Percentiles rank a stretch among this genome's conserved stretches.
phyloP scores from a whole-genome alignment of 1,140 invertebrate genomes.

The Dreissena rostriformis region DNA sequence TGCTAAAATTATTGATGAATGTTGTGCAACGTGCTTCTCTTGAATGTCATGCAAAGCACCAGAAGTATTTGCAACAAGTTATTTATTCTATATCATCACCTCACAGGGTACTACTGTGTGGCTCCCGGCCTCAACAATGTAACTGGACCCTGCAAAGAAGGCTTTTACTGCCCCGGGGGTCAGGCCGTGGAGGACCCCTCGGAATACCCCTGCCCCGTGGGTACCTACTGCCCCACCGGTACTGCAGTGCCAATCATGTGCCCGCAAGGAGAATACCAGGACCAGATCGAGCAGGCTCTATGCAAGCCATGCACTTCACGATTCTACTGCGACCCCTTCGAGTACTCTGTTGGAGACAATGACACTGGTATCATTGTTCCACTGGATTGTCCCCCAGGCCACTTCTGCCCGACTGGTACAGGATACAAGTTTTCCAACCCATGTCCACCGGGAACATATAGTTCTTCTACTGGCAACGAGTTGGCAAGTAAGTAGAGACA shows the following conservation, averaged over 20 bases:
- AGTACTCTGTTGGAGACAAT: conserved; percentile 62
- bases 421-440: conserved; percentile 69
- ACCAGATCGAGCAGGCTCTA: conserved; percentile 52
- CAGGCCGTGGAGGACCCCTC: conserved; percentile 69
- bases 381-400: conserved; percentile 68
- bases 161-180: conserved; percentile 76
- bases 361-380: conserved; percentile 73
- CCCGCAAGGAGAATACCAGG: conserved; percentile 69
- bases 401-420: conserved; percentile 74
- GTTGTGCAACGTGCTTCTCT: no score
- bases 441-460: conserved; percentile 74
- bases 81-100: no score
- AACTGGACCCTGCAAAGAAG: conserved; percentile 68
- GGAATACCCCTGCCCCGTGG: conserved; percentile 70
- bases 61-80: no score
- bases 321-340: conserved; percentile 77
- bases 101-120: conserved; percentile 75
- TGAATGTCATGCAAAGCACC: no score
- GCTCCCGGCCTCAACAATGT: conserved; percentile 68
- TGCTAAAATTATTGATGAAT: no score
- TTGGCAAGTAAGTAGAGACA: conserved; percentile 63
- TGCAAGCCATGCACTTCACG: conserved; percentile 69
- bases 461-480: conserved; percentile 42
- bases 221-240: conserved; percentile 75
- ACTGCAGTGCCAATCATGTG: conserved; percentile 69